These are phyloP conservation scores for Hedya salicella DNA, from an alignment of 2,888 invertebrate species.

Conservation along the genomic window DNA sequence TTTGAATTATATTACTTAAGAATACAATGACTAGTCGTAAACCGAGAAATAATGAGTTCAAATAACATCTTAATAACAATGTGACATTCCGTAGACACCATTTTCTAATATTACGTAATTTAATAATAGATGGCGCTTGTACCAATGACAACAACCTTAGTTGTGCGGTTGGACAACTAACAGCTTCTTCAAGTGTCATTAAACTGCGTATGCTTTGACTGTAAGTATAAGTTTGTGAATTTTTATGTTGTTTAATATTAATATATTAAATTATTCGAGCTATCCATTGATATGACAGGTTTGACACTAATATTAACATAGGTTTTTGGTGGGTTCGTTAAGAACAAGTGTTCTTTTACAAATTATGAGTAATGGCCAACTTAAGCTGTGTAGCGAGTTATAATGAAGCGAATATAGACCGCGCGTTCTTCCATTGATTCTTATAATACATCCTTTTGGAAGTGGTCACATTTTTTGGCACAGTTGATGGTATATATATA, in stretches of 20 bases:
- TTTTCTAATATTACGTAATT: conserved; percentile 21
- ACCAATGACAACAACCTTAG: conserved; percentile 16
- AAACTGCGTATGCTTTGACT: neutral
- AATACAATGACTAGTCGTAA: neutral
- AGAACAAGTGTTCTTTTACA: conserved; percentile 27
- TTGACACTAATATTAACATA: conserved; percentile 36
- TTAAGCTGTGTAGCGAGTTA: neutral
- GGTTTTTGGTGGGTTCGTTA: conserved; percentile 24
- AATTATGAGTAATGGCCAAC: conserved; percentile 10
- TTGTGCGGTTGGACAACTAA: neutral
- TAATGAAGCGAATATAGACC: neutral
- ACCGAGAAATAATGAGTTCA: neutral
- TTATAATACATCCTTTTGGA: too few relatives aligned
- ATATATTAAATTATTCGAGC: conserved; percentile 35
- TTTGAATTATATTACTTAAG: neutral
- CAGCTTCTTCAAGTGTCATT: neutral
- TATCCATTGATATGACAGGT: conserved; percentile 35
- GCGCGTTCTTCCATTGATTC: neutral
- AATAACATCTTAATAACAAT: conserved; percentile 19
- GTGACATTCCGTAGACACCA: conserved; percentile 4
- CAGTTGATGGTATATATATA: too few relatives aligned
- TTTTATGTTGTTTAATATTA: conserved; percentile 18
- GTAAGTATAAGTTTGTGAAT: conserved; percentile 15
- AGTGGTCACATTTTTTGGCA: too few relatives aligned
- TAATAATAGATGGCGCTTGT: conserved; percentile 12